These are phyloP conservation scores for Sarotherodon lohbergeri DNA, from an alignment of 2,113 vertebrate genomes.

Conservation along the genomic window DNA sequence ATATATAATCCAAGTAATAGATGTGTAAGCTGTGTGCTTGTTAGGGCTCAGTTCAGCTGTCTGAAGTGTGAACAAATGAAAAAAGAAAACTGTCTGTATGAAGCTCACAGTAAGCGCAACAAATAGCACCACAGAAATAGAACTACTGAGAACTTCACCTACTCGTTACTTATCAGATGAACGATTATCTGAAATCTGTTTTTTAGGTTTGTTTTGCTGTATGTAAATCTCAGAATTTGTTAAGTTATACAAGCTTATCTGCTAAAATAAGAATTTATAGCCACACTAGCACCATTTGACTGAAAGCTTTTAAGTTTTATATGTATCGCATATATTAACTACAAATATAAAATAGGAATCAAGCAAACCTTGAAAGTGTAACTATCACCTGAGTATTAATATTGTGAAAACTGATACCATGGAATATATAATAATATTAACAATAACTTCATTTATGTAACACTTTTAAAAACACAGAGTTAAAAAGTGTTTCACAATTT, in stretches of 20 bases:
- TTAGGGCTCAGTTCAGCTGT: background rate
- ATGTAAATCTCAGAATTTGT: background rate
- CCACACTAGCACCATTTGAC: no score
- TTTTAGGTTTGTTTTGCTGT: background rate
- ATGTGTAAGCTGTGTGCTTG: background rate
- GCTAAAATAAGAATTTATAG: background rate
- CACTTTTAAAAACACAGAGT: background rate
- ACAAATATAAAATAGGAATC: background rate
- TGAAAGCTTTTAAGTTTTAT: no score
- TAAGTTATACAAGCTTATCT: background rate
- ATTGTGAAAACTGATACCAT: background rate
- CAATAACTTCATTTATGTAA: background rate
- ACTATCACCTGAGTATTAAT: background rate
- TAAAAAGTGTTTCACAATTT: background rate
- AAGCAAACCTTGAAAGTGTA: background rate
- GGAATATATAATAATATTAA: background rate
- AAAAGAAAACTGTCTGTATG: background rate
- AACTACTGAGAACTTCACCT: background rate
- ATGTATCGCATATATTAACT: background rate
- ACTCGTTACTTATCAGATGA: background rate
- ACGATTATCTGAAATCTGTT: background rate
- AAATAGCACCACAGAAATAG: background rate
- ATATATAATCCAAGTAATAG: background rate
- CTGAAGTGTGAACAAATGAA: background rate
- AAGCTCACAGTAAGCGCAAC: background rate